Conservation (phyloP, 2,113 vertebrate genomes). For the Sturnira hondurensis region DNA sequence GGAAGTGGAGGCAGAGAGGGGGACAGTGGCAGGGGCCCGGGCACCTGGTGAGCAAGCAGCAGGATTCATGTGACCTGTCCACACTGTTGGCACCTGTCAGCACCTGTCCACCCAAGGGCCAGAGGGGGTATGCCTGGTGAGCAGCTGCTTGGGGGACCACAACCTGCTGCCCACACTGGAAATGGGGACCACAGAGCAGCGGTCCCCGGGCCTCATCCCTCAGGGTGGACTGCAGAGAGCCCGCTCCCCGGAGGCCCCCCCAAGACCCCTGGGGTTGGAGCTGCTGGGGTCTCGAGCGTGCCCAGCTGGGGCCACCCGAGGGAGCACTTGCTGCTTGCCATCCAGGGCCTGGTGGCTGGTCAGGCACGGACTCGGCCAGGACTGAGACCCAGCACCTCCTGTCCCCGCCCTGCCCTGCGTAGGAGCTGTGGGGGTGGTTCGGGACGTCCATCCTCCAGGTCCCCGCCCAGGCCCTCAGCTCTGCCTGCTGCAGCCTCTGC, state of each 20-base stretch:
- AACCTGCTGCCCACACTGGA: background rate
- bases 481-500: too few relatives aligned
- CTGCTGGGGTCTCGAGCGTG: too few relatives aligned
- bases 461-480: background rate
- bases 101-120: background rate
- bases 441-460: too few relatives aligned
- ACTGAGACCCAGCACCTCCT: too few relatives aligned
- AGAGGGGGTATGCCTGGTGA: fast-evolving
- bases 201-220: fast-evolving
- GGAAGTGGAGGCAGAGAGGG: background rate
- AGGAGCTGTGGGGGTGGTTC: too few relatives aligned
- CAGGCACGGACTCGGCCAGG: fast-evolving
- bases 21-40: background rate
- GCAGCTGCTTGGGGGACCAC: fast-evolving
- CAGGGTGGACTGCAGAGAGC: too few relatives aligned
- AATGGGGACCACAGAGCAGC: fast-evolving
- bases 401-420: too few relatives aligned
- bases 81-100: background rate
- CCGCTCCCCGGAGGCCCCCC: background rate
- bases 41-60: fast-evolving
- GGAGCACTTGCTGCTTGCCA: background rate
- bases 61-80: background rate
- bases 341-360: background rate
- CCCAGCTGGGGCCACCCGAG: background rate
- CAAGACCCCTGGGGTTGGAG: background rate